Base-by-base conservation (phyloP, 1,140 invertebrate species). In the Heterodera schachtii region DNA sequence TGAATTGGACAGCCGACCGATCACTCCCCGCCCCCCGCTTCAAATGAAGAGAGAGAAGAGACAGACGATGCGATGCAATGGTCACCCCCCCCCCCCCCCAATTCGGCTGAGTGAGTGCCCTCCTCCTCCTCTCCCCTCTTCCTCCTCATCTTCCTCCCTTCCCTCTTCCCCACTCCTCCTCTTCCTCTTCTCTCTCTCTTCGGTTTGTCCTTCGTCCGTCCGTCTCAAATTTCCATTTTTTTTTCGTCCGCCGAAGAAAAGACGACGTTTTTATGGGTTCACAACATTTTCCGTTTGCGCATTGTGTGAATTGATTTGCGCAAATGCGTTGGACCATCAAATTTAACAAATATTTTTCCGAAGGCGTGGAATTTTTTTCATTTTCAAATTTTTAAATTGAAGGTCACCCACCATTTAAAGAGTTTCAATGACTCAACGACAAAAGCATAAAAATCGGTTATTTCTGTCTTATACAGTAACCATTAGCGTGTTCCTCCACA, bases 191-290 rank as follows among this genome's bases (percentile, higher is more conserved):
- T 19, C 5, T 64, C 4, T 19, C 31, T 31, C 31, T 31, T 31
- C 31, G 31, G 31, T 31, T 13, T 19, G 57, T 64, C 57, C 57
- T 64, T 64, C 57, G 57, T 19, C 57, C 57, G 11, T 60, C 16
- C 57, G 57, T 19, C 57, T 64, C 57, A 64, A 64, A 64, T 64
- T 64, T 64, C 57, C 57, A 64, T 64, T 64, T 64, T 64, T 60
- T 16, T 11, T 11, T 19, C 57, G 13, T 64, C 57, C 13, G 57
- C 57, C 57, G 16, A 64, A 64, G 57, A 64, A 64, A 64, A 19
- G 57, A 19, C 57, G 16, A 64, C 57, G 57, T 64, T 64, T 64
- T 64, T 64, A 64, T 64, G 57, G 57, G 16, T 64, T 64, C 57
- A 19, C 57, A 64, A 64, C 13, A 64, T 64, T 64, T 64, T 11